These are phyloP conservation scores for Lophotis ruficrista DNA, from an alignment of 2,113 vertebrate genomes.

Conservation along the genomic window DNA sequence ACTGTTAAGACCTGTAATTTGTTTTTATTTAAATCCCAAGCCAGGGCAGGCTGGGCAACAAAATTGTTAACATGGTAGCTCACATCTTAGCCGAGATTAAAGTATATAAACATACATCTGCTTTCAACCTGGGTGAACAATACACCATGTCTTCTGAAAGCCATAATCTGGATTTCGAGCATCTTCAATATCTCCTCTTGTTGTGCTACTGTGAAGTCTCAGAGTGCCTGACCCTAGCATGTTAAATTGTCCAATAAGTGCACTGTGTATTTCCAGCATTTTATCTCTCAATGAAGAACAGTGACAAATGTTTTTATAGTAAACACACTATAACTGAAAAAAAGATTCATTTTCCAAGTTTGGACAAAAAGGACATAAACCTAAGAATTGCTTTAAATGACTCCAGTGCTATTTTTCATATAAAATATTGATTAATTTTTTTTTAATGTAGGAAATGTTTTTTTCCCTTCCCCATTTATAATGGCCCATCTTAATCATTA, in stretches of 20 bases:
- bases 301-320: slow-evolving; percentile 58
- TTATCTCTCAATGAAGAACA: slow-evolving; percentile 55
- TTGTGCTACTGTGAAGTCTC: slow-evolving; percentile 22
- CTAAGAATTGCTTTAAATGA: slow-evolving; percentile 26
- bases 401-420: not conserved
- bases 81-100: slow-evolving; percentile 72
- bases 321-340: slow-evolving; percentile 31
- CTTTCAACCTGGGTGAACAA: slow-evolving; percentile 61
- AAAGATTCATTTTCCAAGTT: slow-evolving; percentile 36
- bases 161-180: slow-evolving; percentile 25
- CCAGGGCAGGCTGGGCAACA: slow-evolving; percentile 73
- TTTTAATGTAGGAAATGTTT: not conserved
- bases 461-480: not conserved
- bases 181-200: slow-evolving; percentile 30
- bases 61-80: slow-evolving; percentile 73
- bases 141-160: not conserved
- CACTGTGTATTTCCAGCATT: not conserved
- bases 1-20: slow-evolving; percentile 86
- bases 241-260: slow-evolving; percentile 28
- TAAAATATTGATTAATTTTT: not conserved
- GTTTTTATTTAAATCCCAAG: slow-evolving; percentile 84
- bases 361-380: slow-evolving; percentile 18
- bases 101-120: slow-evolving; percentile 50
- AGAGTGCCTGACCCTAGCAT: not conserved
- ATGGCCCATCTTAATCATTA: slow-evolving; percentile 22